Base-by-base conservation (phyloP, 2,888 invertebrate species). In the Alsophila aescularia region DNA sequence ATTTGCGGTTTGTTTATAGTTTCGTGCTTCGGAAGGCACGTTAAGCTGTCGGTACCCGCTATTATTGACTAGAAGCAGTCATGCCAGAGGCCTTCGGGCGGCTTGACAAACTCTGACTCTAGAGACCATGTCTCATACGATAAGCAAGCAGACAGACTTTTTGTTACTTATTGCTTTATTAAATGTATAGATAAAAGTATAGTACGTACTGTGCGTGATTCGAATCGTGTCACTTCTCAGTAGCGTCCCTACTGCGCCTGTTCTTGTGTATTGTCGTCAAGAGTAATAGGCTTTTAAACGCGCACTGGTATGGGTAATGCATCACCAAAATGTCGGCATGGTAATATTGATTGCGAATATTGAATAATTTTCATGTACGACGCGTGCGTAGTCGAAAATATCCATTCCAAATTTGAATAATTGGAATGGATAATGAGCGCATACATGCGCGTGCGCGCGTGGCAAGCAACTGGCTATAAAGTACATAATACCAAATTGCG, bases 201-300 rank as follows among this genome's bases (percentile, higher is more conserved):
- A 14, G 12, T 40, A 14, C 14, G 35, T 43, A 10, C 18, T 37
- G 16, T 29, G 37, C 31, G 37, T 47, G 27, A 18, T 14, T 47
- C n/a, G 12, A 15, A 81, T 21, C 21, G 14, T 37, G 21, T 27
- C 13, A 6, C 15, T 44, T 75, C 39, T 18, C 42, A 12, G 18
- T 37, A 31, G 14, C 5, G 29, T 24, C 37, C 51, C 12, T 53
- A 53, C 52, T 29, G 52, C 16, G n/a, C n/a, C n/a, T 31, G 3
- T 6, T 16, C 2, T 6, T n/a, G 10, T 27, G 14, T 29, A 14
- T 32, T 36, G 36, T 39, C 14, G 13, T 47, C 15, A 24, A 36
- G 27, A 84, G 72, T 86, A 87, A 89, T 88, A 85, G 83, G 79
- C 75, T 83, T 87, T 89, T 85, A 85, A 87, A 85, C 72, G 75